Base-by-base conservation (phyloP, 2,888 invertebrate genomes). In the Macropis europaea region DNA sequence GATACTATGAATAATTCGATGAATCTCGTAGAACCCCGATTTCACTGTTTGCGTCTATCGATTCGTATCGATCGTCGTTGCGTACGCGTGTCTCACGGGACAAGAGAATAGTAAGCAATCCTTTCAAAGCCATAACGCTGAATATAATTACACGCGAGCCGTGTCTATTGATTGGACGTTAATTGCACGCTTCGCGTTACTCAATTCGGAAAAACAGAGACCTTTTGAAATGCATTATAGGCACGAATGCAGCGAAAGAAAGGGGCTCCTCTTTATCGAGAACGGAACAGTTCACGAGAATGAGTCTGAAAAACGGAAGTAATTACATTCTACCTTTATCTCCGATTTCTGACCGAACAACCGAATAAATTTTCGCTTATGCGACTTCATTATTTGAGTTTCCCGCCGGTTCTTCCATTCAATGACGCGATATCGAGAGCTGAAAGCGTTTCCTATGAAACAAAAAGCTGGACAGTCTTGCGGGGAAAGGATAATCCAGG, bases 111-210 rank as follows among this genome's bases (percentile, higher is more conserved):
- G 52, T 34, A 45, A 19, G 24, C 36, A 47, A n/a, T 28, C 22
- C 34, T 59, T 61, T 40, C 52, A 47, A 67, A 9, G 43, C 15
- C n/a, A 45, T 22, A 15, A 15, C 22, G 22, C 32, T 4, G 34
- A 50, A 45, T 11, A 30, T 24, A 52, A 59, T 66, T 60, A 45
- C 50, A 22, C 36, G n/a, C 17, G 28, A 34, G 36, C 28, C 43
- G 36, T 22, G 42, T 3, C n/a, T n/a, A 15, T 36, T 50, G 52
- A 66, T 60, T 60, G 60, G n/a, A n/a, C 64, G 43, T 52, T 60
- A 60, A 60, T 60, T 60, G 43, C 28, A 36, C 59, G 22, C 36
- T 50, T 38, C 42, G 28, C 60, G 50, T 24, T n/a, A n/a, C 22
- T 36, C 60, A 36, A 52, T 66, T 43, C 9, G 57, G 13, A 48